Conservation (phyloP, 2,113 vertebrate genomes). For the Campylorhamphus procurvoides region DNA sequence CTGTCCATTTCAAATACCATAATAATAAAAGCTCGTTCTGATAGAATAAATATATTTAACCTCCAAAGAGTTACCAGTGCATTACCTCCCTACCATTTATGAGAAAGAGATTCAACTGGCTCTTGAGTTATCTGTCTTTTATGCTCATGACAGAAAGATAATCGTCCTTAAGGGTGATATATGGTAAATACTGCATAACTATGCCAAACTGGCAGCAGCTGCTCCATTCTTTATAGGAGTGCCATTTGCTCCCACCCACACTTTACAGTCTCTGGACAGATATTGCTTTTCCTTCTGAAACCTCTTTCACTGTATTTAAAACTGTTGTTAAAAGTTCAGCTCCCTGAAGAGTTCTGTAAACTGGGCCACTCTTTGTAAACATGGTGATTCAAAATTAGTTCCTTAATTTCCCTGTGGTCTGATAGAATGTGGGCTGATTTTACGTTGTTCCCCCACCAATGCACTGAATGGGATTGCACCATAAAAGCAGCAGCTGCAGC, state of each 20-base stretch:
- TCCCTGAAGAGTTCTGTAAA: constrained; percentile 36
- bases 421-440: neutral
- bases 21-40: constrained; percentile 28
- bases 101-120: constrained; percentile 40
- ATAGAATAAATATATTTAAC: constrained; percentile 41
- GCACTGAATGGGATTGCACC: neutral
- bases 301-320: constrained; percentile 57
- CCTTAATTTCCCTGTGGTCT: constrained; percentile 47
- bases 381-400: neutral
- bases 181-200: constrained; percentile 51
- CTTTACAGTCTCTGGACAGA: neutral
- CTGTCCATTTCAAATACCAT: neutral
- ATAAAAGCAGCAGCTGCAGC: neutral
- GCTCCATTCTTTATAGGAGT: constrained; percentile 2
- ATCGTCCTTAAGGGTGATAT: constrained; percentile 44
- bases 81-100: constrained; percentile 19
- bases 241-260: constrained; percentile 42
- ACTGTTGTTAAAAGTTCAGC: constrained; percentile 31
- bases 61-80: constrained; percentile 7
- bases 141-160: constrained; percentile 58
- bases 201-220: constrained; percentile 38
- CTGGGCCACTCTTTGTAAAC: constrained; percentile 41
- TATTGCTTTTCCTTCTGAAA: constrained; percentile 33
- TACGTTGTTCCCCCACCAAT: neutral
- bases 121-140: constrained; percentile 49